Evolutionary conservation across 2,113 vertebrate genomes (phyloP), one percentile per base, ranked within the genome.

Genomic region (Copsychus sechellarum): DNA sequence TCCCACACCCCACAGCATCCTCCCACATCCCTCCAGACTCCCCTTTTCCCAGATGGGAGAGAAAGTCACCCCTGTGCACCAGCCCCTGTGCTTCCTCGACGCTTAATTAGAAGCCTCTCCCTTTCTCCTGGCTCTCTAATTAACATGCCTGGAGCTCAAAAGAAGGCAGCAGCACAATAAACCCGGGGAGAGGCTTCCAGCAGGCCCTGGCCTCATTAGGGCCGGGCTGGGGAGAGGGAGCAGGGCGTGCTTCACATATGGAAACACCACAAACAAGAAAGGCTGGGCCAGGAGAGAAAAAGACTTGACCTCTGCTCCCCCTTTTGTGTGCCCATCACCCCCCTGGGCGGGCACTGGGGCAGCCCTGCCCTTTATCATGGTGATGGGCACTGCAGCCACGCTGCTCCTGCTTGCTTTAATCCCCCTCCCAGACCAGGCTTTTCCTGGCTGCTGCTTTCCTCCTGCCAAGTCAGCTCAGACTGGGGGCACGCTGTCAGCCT

Each of bases 21-120:
- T 53, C 45, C 36, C 4, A 1, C 24, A 33, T 9, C 53, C 36
- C 80, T 98, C 98, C 97, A 93, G n/a, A 81, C 98, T 96, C 97
- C 97, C 94, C 91, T 94, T 93, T 76, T 92, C 92, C 98, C 98
- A 98, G 97, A 88, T 97, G 97, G 96, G 93, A 97, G 97, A 98
- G 98, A 98, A 98, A 99, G 98, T 98, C 98, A 98, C 97, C 97
- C 98, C 97, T 0, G 66, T 95, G 96, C 96, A 95, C 96, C 97
- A 98, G 96, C 93, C 90, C 92, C 97, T 90, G 90, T 6, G 73
- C 96, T 95, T 93, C 98, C 98, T 98, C 96, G 67, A 64, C 12
- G 95, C 98, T 98, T 99, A 98, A 99, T 99, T 99, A 99, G 97
- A 98, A 98, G 97, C 96, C 86, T 92, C 97, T 98, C 97, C 97